Evolutionary conservation across 1,140 invertebrate species (phyloP).

Genomic region (Bombus pyrosoma): DNA sequence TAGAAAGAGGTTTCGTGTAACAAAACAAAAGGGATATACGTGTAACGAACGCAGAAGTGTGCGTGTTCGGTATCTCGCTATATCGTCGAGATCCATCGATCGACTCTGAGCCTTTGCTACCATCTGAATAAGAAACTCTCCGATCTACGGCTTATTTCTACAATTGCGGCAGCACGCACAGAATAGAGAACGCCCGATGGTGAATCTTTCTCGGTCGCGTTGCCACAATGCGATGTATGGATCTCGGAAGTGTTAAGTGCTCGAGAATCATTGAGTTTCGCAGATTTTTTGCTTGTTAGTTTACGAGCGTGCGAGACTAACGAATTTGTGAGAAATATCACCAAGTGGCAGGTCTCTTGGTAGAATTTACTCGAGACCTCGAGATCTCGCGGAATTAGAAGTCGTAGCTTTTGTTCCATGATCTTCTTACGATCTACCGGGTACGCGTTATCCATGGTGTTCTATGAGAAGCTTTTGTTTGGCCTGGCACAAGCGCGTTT

Average conservation of each 20-base stretch:
- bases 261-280: neutral
- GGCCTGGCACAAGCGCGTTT: neutral
- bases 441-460: neutral
- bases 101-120: neutral
- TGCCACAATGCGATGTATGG: neutral
- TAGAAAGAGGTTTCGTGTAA: neutral
- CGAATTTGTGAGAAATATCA: neutral
- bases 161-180: neutral
- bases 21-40: neutral
- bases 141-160: neutral
- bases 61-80: neutral
- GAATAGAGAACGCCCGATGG: neutral
- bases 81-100: neutral
- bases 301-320: neutral
- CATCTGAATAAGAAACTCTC: neutral
- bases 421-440: neutral
- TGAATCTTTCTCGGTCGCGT: neutral
- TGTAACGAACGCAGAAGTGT: neutral
- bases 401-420: neutral
- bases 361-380: constrained; percentile 4
- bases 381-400: neutral
- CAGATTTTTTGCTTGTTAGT: neutral
- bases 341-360: neutral
- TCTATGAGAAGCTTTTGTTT: neutral
- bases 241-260: no score